Base-by-base conservation (phyloP, 2,113 vertebrate species). In the Menidia beryllina region DNA sequence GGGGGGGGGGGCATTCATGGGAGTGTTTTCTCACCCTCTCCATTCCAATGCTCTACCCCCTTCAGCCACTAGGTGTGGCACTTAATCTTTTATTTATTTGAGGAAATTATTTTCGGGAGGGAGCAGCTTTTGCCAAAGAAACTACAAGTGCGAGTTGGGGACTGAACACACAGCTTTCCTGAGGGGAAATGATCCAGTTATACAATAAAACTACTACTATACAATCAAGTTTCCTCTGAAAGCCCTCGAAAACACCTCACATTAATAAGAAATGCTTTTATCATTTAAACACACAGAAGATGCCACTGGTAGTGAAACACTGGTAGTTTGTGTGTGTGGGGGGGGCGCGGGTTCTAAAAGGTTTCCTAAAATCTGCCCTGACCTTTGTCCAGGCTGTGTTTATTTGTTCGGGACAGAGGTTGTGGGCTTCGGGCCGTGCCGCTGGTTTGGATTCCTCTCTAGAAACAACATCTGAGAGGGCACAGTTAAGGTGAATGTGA, bases 51-150 rank as follows among this genome's bases (percentile, higher is more conserved):
- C 80, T 84, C 71, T 94, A 92, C 93, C 89, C 53, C 61, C 73
- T 85, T 86, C 84, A 69, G 86, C 94, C 94, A 94, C 93, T 94
- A 94, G 94, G 93, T 94, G 94, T 94, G 92, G 94, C 94, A 94
- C 93, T 94, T 93, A 93, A 93, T 94, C 94, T 92, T 89, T 91
- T 89, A 92, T 92, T 93, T 91, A 83, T 91, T 88, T 74, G 65
- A 80, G 65, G 81, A 85, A 85, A 90, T 88, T 25, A 76, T 83
- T 86, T 75, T 64, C 58, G 73, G 39, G 39, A 34, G 55, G 39
- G 56, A 20, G 47, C 53, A 10, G 10, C 47, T 15, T n/a, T 30
- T 19, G 65, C 12, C 47, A 56, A 53, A 43, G 25, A 58, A 15
- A 64, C 39, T 21, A 47, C 48, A 68, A 43, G 51, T 52, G 36